Percentiles rank a stretch among this genome's conserved stretches.
Conservation (phyloP, 2,888 invertebrate species). For the Augochlorella aurata region DNA sequence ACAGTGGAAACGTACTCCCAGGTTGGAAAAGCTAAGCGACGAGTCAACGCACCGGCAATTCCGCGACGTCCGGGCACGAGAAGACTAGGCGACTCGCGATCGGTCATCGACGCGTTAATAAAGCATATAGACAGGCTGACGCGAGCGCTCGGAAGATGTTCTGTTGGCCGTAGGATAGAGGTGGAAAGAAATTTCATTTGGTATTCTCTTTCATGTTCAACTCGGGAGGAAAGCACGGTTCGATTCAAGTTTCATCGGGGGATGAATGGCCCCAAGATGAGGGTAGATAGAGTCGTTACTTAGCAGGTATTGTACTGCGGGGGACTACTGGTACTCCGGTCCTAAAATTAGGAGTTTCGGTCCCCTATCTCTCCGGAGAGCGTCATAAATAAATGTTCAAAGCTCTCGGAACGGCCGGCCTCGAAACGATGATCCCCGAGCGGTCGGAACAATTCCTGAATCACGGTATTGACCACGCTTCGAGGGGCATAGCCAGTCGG, state of each 20-base stretch:
- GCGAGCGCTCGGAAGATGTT: no score
- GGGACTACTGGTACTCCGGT: neutral
- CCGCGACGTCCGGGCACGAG: no score
- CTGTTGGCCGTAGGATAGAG: neutral
- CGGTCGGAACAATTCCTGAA: conserved; percentile 5
- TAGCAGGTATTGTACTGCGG: neutral
- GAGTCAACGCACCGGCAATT: no score
- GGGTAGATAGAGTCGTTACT: conserved; percentile 8
- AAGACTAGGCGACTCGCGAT: no score
- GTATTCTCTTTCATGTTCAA: neutral
- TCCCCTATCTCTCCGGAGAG: conserved; percentile 13
- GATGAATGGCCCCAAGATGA: neutral
- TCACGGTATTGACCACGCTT: conserved; percentile 24
- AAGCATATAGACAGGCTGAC: no score
- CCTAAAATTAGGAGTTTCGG: conserved; percentile 9
- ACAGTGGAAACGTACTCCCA: neutral
- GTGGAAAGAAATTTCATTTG: neutral
- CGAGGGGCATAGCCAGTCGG: conserved; percentile 31
- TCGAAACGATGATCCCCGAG: conserved; percentile 1
- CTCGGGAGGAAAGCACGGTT: neutral
- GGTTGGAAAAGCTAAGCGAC: no score
- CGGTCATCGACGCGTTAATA: no score
- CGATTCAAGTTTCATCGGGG: neutral
- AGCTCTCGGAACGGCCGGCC: neutral
- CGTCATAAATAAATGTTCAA: conserved; percentile 5